Evolutionary conservation across 2,797 vertebrate genomes (phyloP).

Genomic region (Epinephelus coioides): DNA sequence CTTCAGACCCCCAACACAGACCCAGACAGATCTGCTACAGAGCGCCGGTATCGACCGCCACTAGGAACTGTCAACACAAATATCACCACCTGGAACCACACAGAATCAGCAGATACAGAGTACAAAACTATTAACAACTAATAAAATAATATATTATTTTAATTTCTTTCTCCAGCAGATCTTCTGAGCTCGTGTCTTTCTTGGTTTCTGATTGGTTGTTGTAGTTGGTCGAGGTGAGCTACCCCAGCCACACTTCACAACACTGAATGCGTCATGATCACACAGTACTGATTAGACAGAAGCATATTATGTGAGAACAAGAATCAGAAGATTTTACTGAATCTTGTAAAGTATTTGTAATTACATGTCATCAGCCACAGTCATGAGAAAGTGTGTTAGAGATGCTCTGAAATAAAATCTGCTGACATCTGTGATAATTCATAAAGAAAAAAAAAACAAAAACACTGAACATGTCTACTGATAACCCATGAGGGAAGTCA

Average conservation of each 20-base stretch:
- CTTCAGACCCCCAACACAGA: slow-evolving; percentile 93
- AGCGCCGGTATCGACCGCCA: slow-evolving; percentile 92
- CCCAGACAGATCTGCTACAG: slow-evolving; percentile 95
- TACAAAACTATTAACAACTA: slow-evolving; percentile 88
- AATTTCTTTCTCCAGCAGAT: slow-evolving; percentile 72
- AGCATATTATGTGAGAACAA: neutral
- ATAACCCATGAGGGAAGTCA: neutral
- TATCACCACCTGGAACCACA: slow-evolving; percentile 20
- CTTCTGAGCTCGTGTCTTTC: slow-evolving; percentile 81
- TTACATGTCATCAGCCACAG: neutral
- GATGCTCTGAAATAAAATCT: neutral
- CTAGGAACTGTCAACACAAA: slow-evolving; percentile 78
- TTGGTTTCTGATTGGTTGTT: slow-evolving; percentile 53
- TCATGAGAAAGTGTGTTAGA: neutral
- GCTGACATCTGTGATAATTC: neutral
- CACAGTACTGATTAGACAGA: neutral
- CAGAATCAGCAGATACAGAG: slow-evolving; percentile 38
- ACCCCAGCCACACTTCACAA: slow-evolving; percentile 67
- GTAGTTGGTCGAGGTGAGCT: slow-evolving; percentile 77
- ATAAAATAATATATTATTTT: slow-evolving; percentile 83
- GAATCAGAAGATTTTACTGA: neutral
- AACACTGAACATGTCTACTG: neutral
- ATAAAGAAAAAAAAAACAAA: neutral
- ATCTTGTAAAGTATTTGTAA: neutral
- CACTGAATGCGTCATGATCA: neutral